These are phyloP conservation scores for Patiria miniata DNA, from an alignment of 35 echinoderm and acorn worm genomes.

Conservation along the genomic window DNA sequence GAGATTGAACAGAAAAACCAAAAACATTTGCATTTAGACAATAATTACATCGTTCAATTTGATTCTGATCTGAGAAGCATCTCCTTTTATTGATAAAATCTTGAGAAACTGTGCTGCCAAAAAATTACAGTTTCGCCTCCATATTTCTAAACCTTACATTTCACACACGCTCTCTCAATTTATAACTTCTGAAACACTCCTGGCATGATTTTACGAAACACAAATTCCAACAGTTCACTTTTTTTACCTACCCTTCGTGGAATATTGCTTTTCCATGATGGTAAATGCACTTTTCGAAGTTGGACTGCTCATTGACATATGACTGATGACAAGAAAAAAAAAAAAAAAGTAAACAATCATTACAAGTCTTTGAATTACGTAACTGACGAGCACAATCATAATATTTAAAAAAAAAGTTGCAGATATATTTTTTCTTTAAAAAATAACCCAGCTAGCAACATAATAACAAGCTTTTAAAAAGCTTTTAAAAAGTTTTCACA, in stretches of 20 bases:
- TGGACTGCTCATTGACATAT: constrained; percentile 64
- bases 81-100: too few relatives aligned
- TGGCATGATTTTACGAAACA: too few relatives aligned
- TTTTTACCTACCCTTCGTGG: constrained; percentile 91
- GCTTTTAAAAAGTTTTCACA: too few relatives aligned
- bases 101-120: too few relatives aligned
- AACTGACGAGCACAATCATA: background rate
- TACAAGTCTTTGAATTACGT: background rate
- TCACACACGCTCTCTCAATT: too few relatives aligned
- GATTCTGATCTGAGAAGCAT: too few relatives aligned
- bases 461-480: too few relatives aligned
- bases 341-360: background rate
- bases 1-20: background rate
- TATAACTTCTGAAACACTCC: too few relatives aligned
- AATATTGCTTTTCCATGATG: constrained; percentile 86
- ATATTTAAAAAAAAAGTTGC: background rate
- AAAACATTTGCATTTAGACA: background rate
- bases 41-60: background rate
- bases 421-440: too few relatives aligned
- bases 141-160: too few relatives aligned
- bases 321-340: constrained; percentile 36
- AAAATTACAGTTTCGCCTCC: too few relatives aligned
- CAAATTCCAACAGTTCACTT: background rate
- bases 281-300: constrained; percentile 64
- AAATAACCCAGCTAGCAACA: too few relatives aligned